phyloP scores from a whole-genome alignment of 2,113 vertebrate species.

The Cheirogaleus medius region DNA sequence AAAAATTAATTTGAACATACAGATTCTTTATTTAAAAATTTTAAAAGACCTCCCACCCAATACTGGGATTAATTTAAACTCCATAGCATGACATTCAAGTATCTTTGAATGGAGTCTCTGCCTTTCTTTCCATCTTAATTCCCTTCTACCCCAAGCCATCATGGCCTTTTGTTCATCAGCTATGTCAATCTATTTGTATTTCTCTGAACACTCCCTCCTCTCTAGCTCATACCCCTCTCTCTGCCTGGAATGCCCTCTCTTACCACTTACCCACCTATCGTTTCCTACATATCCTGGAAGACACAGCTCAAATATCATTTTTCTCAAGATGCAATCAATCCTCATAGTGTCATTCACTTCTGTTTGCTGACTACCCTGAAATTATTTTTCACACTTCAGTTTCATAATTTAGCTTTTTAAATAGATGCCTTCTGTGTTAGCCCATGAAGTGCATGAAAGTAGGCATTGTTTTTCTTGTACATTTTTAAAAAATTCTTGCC shows the following conservation, averaged over 20 bases:
- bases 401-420: not conserved
- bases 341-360: not conserved
- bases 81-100: not conserved
- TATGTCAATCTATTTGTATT: not conserved
- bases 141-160: rapidly evolving
- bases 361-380: not conserved
- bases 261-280: not conserved
- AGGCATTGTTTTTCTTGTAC: not conserved
- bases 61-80: not conserved
- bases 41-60: not conserved
- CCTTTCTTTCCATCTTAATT: not conserved
- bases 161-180: rapidly evolving
- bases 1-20: not conserved
- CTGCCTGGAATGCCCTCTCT: not conserved
- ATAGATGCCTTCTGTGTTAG: not conserved
- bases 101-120: not conserved
- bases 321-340: not conserved
- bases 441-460: not conserved
- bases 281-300: not conserved
- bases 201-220: not conserved
- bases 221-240: rapidly evolving
- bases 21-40: not conserved
- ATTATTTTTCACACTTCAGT: not conserved
- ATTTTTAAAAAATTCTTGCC: not conserved
- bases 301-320: not conserved